These are phyloP conservation scores for Polypedilum vanderplanki DNA, from an alignment of 1,140 invertebrate species.

Conservation along the genomic window DNA sequence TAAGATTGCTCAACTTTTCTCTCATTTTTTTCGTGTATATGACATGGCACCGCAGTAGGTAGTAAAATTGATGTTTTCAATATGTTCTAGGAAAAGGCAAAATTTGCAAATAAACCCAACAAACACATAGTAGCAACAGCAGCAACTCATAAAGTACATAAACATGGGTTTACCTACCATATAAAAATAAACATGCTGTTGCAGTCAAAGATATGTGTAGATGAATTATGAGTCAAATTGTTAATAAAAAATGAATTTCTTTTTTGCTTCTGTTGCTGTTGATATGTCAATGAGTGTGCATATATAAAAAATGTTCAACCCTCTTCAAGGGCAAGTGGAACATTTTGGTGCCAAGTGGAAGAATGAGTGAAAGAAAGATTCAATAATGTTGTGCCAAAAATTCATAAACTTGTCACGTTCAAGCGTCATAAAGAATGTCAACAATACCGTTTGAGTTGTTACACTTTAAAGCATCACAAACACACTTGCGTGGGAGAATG, in stretches of 20 bases:
- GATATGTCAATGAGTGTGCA: constrained; percentile 9
- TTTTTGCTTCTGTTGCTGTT: neutral
- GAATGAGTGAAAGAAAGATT: neutral
- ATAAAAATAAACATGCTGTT: neutral
- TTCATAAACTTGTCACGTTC: constrained; percentile 17
- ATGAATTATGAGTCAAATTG: neutral
- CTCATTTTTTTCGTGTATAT: neutral
- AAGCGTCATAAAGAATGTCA: constrained; percentile 19
- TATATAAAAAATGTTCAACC: neutral
- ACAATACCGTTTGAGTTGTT: neutral
- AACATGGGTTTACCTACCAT: neutral
- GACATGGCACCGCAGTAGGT: neutral
- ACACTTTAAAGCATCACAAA: neutral
- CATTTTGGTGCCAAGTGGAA: neutral
- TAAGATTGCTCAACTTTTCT: neutral
- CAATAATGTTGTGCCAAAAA: neutral
- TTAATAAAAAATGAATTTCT: constrained; percentile 3
- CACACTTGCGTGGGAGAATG: neutral
- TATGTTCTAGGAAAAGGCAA: neutral
- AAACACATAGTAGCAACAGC: too few species aligned
- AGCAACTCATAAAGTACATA: too few species aligned
- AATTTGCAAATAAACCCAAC: too few species aligned
- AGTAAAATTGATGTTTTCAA: constrained; percentile 19
- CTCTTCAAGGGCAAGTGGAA: neutral
- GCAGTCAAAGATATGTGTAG: neutral